Percentiles rank a stretch among this genome's conserved stretches.
phyloP scores from a whole-genome alignment of 2,113 vertebrate genomes.

The Amphiprion ocellaris region DNA sequence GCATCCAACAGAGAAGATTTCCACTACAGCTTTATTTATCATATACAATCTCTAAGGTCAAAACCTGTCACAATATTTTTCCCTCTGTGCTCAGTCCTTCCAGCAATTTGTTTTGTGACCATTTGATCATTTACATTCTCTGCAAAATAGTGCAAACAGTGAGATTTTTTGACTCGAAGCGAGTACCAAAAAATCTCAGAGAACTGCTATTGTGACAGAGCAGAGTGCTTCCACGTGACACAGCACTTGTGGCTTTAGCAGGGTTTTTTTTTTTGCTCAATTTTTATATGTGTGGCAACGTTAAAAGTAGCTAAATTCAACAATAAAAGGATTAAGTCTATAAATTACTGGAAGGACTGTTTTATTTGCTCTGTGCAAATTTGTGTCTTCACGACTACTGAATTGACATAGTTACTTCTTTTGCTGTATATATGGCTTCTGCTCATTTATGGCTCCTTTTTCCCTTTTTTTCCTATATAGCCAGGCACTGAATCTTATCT shows the following conservation, averaged over 20 bases:
- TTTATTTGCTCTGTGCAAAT: conserved; percentile 44
- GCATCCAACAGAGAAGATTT: conserved; percentile 16
- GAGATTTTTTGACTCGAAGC: background rate
- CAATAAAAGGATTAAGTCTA: conserved; percentile 27
- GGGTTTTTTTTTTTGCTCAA: background rate
- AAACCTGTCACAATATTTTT: background rate
- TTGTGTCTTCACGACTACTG: conserved; percentile 40
- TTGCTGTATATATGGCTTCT: conserved; percentile 80
- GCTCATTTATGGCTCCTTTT: conserved; percentile 75
- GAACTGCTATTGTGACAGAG: conserved; percentile 4
- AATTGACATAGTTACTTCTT: conserved; percentile 23
- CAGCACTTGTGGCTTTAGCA: conserved; percentile 8
- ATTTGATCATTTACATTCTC: conserved; percentile 47
- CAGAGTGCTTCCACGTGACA: background rate
- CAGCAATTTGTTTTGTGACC: background rate
- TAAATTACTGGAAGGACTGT: conserved; percentile 38
- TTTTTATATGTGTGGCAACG: conserved; percentile 8
- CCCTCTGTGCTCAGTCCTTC: conserved; percentile 25
- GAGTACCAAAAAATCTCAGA: background rate
- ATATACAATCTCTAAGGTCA: background rate
- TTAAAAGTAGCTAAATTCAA: conserved; percentile 2
- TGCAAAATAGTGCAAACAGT: conserved; percentile 53
- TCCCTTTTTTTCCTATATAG: conserved; percentile 62
- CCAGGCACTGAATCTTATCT: conserved; percentile 64
- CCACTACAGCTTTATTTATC: background rate